Conservation (phyloP, 2,888 invertebrate genomes). For the Hydraecia micacea region DNA sequence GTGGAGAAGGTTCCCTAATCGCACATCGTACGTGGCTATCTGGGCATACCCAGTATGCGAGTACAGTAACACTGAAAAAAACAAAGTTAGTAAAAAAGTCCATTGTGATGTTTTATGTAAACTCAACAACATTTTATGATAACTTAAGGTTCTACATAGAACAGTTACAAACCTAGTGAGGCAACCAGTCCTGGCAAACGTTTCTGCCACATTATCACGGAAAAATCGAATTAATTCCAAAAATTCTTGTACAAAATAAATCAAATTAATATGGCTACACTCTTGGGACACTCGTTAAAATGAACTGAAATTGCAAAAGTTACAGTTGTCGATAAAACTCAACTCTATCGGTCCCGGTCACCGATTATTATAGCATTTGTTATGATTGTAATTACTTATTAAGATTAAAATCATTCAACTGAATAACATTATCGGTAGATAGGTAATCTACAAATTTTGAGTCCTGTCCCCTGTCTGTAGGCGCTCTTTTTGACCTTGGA, state of each 20-base stretch:
- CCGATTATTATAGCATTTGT: conserved; percentile 26
- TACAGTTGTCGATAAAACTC: conserved; percentile 27
- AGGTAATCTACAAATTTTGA: background rate
- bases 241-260: conserved; percentile 19
- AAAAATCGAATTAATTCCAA: background rate
- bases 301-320: conserved; percentile 1
- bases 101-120: background rate
- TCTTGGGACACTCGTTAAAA: conserved; percentile 19
- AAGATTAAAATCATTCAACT: conserved; percentile 28
- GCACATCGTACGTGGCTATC: conserved; percentile 67
- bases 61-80: conserved; percentile 58
- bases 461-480: no score
- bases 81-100: background rate
- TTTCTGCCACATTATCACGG: conserved; percentile 31
- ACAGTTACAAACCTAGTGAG: conserved; percentile 41
- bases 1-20: conserved; percentile 74
- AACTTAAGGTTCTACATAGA: background rate
- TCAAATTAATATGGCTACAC: conserved; percentile 11
- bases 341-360: conserved; percentile 31
- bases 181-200: conserved; percentile 6
- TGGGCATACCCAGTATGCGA: conserved; percentile 58
- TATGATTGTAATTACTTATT: conserved; percentile 24
- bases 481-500: no score
- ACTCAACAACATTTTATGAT: background rate
- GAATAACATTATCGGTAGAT: background rate